A percentile compares a stretch with the other conserved stretches of the same genome.
Evolutionary conservation across 2,888 invertebrate species (phyloP).

Genomic region (Synergus itoensis): DNA sequence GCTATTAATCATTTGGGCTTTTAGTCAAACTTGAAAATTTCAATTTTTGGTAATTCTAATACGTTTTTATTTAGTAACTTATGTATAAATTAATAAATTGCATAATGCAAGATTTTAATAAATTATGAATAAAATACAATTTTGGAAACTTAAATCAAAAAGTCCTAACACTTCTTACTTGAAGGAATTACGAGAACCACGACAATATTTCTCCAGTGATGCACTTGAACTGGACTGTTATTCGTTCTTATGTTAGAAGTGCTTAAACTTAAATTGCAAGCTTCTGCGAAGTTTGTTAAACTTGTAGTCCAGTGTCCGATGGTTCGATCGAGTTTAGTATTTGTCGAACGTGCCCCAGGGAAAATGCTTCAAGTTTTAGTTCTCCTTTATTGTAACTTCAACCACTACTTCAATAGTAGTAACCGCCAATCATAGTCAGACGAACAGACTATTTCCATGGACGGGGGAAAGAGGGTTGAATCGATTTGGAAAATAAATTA

Average conservation of each 20-base stretch:
- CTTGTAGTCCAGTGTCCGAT: slow-evolving; percentile 32
- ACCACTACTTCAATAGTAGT: slow-evolving; percentile 6
- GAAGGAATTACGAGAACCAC: background rate
- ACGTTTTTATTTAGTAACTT: background rate
- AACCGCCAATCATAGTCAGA: slow-evolving; percentile 28
- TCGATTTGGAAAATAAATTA: slow-evolving; percentile 10
- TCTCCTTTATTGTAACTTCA: background rate
- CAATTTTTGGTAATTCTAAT: background rate
- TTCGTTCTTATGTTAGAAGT: slow-evolving; percentile 24
- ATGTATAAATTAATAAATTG: too few relatives aligned
- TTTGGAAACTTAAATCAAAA: background rate
- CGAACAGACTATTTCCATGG: background rate
- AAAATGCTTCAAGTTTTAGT: slow-evolving; percentile 16
- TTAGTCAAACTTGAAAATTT: background rate
- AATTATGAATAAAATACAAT: background rate
- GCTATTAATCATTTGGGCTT: background rate
- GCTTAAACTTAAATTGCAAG: slow-evolving; percentile 23
- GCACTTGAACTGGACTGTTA: slow-evolving; percentile 14
- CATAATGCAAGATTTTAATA: too few relatives aligned
- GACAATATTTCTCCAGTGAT: slow-evolving; percentile 17
- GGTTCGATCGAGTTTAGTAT: slow-evolving; percentile 32
- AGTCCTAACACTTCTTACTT: background rate
- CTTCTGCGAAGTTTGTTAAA: slow-evolving; percentile 34
- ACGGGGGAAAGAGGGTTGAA: background rate
- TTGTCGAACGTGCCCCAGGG: slow-evolving; percentile 33